A percentile compares a stretch with the other conserved stretches of the same genome.
These are phyloP conservation scores for Meandrina meandrites DNA, from an alignment of 92 coral and sea anemone genomes.

Conservation along the genomic window DNA sequence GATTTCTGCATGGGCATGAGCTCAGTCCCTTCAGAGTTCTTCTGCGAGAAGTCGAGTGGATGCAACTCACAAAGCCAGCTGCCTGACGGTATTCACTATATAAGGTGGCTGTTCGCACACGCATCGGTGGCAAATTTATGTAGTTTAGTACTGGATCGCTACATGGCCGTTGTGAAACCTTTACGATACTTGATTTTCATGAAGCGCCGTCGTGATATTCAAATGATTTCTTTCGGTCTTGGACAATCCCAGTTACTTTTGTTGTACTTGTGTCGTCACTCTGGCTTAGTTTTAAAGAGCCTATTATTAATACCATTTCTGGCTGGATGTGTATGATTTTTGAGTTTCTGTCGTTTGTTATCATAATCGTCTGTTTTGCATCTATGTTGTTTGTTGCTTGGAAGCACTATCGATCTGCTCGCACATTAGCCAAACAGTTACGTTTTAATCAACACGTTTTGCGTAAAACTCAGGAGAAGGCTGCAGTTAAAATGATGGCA, in stretches of 20 bases:
- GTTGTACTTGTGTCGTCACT: neutral
- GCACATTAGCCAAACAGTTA: neutral
- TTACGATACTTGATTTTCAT: neutral
- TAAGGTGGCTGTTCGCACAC: neutral
- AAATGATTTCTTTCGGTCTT: neutral
- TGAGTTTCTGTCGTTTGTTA: neutral
- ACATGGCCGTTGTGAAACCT: conserved; percentile 4
- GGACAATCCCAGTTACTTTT: neutral
- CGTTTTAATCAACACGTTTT: neutral
- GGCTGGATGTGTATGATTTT: neutral
- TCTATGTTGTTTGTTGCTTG: neutral
- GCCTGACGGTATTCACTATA: neutral
- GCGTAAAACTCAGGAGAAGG: neutral
- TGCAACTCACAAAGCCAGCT: neutral
- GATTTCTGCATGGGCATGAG: neutral
- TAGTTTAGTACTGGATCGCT: conserved; percentile 9
- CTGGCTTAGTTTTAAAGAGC: neutral
- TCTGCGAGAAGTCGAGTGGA: neutral
- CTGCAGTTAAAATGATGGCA: neutral
- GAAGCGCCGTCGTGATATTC: neutral
- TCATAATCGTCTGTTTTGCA: neutral
- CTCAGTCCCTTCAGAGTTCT: neutral
- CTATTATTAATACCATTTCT: neutral
- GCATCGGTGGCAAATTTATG: neutral
- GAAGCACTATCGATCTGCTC: neutral